Percentiles rank a stretch among this genome's conserved stretches.
phyloP scores from a whole-genome alignment of 2,888 invertebrate species.

The Oxycera nigricornis region DNA sequence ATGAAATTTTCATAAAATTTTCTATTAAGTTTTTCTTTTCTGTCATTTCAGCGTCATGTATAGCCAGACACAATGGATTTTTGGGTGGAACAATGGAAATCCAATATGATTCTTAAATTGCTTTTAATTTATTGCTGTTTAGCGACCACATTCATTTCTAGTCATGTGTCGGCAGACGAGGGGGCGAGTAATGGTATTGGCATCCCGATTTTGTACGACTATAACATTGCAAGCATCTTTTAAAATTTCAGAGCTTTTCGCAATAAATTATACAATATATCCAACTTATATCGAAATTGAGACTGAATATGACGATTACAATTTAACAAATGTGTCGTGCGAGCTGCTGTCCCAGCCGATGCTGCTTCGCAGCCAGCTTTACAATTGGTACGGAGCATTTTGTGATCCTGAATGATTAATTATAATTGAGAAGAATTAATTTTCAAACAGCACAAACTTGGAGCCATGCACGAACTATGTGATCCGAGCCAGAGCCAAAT shows the following conservation, averaged over 20 bases:
- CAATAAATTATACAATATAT: slow-evolving; percentile 22
- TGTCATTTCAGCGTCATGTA: slow-evolving; percentile 32
- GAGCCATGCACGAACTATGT: slow-evolving; percentile 55
- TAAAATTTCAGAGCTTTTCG: background rate
- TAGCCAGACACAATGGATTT: slow-evolving; percentile 37
- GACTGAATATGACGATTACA: slow-evolving; percentile 38
- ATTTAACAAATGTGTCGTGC: slow-evolving; percentile 36
- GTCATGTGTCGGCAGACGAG: slow-evolving; percentile 3
- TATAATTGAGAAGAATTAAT: too few relatives aligned
- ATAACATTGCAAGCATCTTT: too few relatives aligned
- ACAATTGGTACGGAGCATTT: background rate
- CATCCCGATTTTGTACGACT: background rate
- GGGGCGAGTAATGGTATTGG: background rate
- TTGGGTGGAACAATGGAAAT: slow-evolving; percentile 38
- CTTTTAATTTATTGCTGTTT: slow-evolving; percentile 20
- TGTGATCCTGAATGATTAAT: too few relatives aligned
- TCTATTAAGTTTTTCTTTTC: too few relatives aligned
- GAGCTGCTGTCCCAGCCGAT: background rate
- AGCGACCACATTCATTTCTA: background rate
- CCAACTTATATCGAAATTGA: slow-evolving; percentile 40
- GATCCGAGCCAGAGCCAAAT: slow-evolving; percentile 49
- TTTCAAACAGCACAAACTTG: slow-evolving; percentile 51
- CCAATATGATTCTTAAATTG: slow-evolving; percentile 27
- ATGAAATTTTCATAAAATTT: too few relatives aligned
- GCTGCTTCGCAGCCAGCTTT: background rate